Evolutionary conservation across 2,888 invertebrate genomes (phyloP).

Genomic region (Tipula vernalis): DNA sequence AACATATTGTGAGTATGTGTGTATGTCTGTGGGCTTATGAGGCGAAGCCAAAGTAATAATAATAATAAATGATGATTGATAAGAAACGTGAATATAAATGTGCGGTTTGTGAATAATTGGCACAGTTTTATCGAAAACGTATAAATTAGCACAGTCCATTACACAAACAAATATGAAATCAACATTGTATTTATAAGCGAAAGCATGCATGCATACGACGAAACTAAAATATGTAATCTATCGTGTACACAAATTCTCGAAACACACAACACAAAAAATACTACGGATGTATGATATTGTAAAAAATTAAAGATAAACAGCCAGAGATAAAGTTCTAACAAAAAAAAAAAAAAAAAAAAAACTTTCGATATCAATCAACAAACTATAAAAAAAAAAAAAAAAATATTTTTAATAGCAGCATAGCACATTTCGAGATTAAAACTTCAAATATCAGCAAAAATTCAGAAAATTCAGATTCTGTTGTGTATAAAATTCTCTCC

Average conservation of each 20-base stretch:
- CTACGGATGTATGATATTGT: background rate
- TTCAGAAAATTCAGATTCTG: background rate
- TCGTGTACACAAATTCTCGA: background rate
- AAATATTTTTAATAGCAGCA: background rate
- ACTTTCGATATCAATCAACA: background rate
- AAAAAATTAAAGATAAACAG: background rate
- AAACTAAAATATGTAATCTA: background rate
- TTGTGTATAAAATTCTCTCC: background rate
- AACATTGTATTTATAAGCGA: background rate
- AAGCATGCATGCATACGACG: background rate
- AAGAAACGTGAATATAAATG: background rate
- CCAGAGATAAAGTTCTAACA: background rate
- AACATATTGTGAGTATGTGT: too few species aligned
- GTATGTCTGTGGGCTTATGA: too few species aligned
- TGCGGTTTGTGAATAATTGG: too few species aligned
- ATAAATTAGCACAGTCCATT: background rate
- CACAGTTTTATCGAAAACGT: background rate
- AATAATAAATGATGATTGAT: background rate
- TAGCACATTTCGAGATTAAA: background rate
- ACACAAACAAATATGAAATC: background rate
- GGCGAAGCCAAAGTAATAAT: background rate
- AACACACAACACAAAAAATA: background rate
- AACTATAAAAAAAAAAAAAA: background rate
- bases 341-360: background rate
- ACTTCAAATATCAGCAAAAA: background rate